Conservation (phyloP, 2,113 vertebrate species). For the Oenanthe oenanthe region DNA sequence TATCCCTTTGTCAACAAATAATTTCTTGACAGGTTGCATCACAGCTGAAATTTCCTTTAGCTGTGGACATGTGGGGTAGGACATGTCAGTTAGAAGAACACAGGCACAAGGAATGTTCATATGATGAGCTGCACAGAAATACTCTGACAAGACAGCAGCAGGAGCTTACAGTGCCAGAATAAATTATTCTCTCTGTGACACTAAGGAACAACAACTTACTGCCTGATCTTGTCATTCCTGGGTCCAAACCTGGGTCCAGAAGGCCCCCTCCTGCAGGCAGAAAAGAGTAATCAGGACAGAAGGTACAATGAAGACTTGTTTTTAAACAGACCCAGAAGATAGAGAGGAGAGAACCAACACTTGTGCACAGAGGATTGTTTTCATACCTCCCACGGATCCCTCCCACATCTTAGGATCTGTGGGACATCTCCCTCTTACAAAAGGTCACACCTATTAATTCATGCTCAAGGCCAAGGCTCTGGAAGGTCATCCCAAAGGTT, state of each 20-base stretch:
- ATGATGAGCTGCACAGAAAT: not conserved
- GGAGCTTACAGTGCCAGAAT: not conserved
- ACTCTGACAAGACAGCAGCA: not conserved
- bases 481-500: not conserved
- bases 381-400: not conserved
- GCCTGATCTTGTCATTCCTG: slow-evolving; percentile 95
- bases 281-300: slow-evolving; percentile 1
- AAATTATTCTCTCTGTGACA: not conserved
- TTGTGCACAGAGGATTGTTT: not conserved
- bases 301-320: not conserved
- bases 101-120: not conserved
- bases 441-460: not conserved
- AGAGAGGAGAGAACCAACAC: not conserved
- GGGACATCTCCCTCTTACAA: not conserved
- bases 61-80: not conserved
- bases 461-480: not conserved
- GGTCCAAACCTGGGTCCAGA: slow-evolving; percentile 92
- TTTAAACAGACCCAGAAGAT: not conserved
- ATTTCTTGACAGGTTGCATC: not conserved
- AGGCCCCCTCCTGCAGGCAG: slow-evolving; percentile 88
- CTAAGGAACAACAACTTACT: slow-evolving; percentile 82
- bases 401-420: fast-evolving
- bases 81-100: not conserved
- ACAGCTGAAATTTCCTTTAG: not conserved
- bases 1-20: not conserved